phyloP scores from a whole-genome alignment of 2,888 invertebrate species.

The Electrophaes corylata region DNA sequence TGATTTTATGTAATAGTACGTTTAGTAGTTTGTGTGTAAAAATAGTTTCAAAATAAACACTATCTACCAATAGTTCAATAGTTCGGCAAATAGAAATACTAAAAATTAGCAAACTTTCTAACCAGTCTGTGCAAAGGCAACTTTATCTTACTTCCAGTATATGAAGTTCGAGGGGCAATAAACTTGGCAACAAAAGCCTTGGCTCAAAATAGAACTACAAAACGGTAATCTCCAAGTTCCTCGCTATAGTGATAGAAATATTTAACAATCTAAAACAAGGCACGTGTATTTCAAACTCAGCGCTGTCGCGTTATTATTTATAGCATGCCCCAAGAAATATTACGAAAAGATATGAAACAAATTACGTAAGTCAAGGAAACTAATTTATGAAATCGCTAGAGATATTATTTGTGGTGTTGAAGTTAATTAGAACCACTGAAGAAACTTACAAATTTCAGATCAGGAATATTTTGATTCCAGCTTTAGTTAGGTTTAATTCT shows the following conservation, averaged over 20 bases:
- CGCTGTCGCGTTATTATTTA: constrained; percentile 34
- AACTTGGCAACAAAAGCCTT: not conserved
- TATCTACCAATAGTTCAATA: no score
- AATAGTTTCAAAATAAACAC: no score
- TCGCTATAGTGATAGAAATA: constrained; percentile 21
- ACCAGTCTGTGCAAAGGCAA: not conserved
- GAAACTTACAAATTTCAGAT: not conserved
- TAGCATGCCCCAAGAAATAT: constrained; percentile 34
- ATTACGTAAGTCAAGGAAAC: constrained; percentile 49
- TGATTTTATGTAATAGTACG: no score
- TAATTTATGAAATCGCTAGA: constrained; percentile 47
- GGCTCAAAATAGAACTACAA: constrained; percentile 1
- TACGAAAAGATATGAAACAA: constrained; percentile 40
- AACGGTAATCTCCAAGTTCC: not conserved
- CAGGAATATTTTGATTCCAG: not conserved
- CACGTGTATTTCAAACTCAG: constrained; percentile 32
- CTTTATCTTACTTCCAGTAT: not conserved
- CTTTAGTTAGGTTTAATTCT: not conserved
- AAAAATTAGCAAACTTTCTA: not conserved
- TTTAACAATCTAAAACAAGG: constrained; percentile 28
- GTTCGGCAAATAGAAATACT: not conserved
- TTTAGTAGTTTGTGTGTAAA: no score
- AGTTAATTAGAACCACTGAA: not conserved
- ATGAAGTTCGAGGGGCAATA: not conserved
- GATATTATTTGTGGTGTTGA: constrained; percentile 29